phyloP scores from a whole-genome alignment of 2,888 invertebrate genomes.

The Opisthograptis luteolata region DNA sequence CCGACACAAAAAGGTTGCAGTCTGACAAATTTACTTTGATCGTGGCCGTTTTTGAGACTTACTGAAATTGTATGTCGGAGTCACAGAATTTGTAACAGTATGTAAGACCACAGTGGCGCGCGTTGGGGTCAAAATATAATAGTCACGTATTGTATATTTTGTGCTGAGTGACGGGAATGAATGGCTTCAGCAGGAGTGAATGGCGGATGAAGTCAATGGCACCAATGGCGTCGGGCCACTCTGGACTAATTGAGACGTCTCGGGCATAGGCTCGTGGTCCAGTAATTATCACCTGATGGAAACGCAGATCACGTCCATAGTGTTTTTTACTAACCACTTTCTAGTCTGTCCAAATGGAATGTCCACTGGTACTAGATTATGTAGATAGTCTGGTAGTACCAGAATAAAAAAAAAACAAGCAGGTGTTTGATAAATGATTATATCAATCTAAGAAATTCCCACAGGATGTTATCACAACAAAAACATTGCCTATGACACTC shows the following conservation, averaged over 20 bases:
- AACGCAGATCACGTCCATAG: constrained; percentile 42
- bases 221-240: constrained; percentile 52
- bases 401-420: too few species aligned
- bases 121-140: constrained; percentile 2
- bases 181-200: constrained; percentile 59
- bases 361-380: too few species aligned
- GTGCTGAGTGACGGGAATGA: constrained; percentile 55
- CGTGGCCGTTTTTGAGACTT: background rate
- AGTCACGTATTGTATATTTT: constrained; percentile 8
- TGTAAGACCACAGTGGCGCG: background rate
- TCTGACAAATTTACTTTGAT: background rate
- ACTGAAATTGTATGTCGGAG: background rate
- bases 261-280: constrained; percentile 50
- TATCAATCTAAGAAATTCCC: too few species aligned
- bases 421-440: too few species aligned
- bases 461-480: too few species aligned
- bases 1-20: constrained; percentile 30
- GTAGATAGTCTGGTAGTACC: too few species aligned
- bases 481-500: too few species aligned
- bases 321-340: constrained; percentile 18
- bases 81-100: background rate
- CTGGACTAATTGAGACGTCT: constrained; percentile 56
- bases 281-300: constrained; percentile 63
- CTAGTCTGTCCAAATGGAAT: too few species aligned
- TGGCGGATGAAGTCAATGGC: constrained; percentile 60